Conservation (phyloP, 2,797 vertebrate genomes). For the Naso thynnoides region DNA sequence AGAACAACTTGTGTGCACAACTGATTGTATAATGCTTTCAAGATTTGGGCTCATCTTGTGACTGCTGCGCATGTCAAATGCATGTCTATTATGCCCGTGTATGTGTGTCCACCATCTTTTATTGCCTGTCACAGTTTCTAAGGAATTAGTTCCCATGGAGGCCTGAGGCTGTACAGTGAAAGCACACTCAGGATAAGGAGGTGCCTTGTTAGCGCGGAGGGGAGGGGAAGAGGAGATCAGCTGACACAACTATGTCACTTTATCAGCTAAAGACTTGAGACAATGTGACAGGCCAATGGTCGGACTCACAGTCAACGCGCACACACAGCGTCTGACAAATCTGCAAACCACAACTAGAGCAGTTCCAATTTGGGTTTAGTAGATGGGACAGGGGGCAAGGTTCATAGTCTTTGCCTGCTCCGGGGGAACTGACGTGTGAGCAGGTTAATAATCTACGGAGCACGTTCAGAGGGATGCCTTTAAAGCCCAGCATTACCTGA, state of each 20-base stretch:
- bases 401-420: conserved; percentile 23
- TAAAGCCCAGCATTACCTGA: conserved; percentile 78
- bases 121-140: conserved; percentile 60
- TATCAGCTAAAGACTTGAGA: conserved; percentile 65
- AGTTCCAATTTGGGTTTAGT: conserved; percentile 1
- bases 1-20: conserved; percentile 26
- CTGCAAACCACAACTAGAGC: conserved; percentile 17
- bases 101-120: conserved; percentile 46
- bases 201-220: conserved; percentile 49
- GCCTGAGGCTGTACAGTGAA: conserved; percentile 60
- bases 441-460: conserved; percentile 56
- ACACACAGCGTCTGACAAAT: conserved; percentile 23
- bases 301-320: conserved; percentile 16
- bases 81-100: conserved; percentile 30
- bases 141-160: conserved; percentile 62
- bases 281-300: conserved; percentile 55
- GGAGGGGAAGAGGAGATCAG: conserved; percentile 58
- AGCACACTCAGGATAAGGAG: conserved; percentile 60
- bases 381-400: not conserved
- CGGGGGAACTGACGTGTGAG: conserved; percentile 36
- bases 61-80: conserved; percentile 39
- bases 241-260: conserved; percentile 75
- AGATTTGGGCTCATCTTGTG: conserved; percentile 56
- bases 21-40: conserved; percentile 38
- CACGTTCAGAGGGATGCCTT: conserved; percentile 60